phyloP scores from a whole-genome alignment of 1,140 invertebrate species.

The Drosophila virilis region DNA sequence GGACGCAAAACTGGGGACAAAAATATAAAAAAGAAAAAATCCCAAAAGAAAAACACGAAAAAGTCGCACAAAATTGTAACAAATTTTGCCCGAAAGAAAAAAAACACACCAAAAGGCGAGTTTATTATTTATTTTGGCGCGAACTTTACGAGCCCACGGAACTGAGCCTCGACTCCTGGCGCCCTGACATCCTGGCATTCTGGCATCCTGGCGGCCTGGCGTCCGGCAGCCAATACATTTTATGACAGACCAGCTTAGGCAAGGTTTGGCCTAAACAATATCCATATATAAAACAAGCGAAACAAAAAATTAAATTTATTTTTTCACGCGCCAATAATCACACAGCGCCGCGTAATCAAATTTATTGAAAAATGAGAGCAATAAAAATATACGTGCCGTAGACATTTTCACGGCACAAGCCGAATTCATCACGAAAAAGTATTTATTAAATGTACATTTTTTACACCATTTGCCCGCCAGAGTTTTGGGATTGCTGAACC shows the following conservation, averaged over 20 bases:
- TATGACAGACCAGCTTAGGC: constrained; percentile 70
- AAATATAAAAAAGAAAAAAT: constrained; percentile 15
- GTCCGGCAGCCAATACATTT: constrained; percentile 59
- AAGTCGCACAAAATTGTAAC: constrained; percentile 50
- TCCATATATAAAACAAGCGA: constrained; percentile 29
- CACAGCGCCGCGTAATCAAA: constrained; percentile 81
- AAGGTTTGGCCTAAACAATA: constrained; percentile 12
- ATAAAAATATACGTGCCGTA: constrained; percentile 64
- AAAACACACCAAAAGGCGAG: constrained; percentile 47
- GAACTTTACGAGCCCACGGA: constrained; percentile 69
- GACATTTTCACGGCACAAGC: constrained; percentile 20
- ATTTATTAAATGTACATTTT: constrained; percentile 35
- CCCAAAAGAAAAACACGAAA: constrained; percentile 20
- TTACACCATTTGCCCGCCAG: background rate
- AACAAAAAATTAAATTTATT: constrained; percentile 73
- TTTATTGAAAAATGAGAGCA: constrained; percentile 80
- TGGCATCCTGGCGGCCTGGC: background rate
- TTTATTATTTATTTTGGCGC: constrained; percentile 82
- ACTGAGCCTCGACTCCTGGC: constrained; percentile 14
- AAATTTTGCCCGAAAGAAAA: constrained; percentile 50
- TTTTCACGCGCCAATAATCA: constrained; percentile 82
- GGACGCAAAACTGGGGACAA: constrained; percentile 37
- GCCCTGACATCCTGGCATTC: background rate
- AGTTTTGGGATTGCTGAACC: background rate
- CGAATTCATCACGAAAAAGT: constrained; percentile 47